Conservation (phyloP, 2,888 invertebrate genomes). For the Rosalia funebris region DNA sequence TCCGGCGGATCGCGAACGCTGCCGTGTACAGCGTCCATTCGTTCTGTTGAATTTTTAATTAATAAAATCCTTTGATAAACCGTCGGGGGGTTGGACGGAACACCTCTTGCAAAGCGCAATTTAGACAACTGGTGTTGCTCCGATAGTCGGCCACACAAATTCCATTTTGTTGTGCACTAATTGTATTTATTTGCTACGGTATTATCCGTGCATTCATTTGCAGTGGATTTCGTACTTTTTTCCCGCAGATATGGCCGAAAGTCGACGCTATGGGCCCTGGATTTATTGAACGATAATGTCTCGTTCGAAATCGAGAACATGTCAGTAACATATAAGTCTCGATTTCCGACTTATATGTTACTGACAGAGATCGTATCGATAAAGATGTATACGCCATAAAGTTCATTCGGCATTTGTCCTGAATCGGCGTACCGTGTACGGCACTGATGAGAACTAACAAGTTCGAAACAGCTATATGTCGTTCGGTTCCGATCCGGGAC, state of each 20-base stretch:
- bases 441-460: too few relatives aligned
- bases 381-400: too few relatives aligned
- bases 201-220: slow-evolving; percentile 13
- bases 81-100: slow-evolving; percentile 9
- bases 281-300: slow-evolving; percentile 6
- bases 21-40: slow-evolving; percentile 2
- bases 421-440: too few relatives aligned
- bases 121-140: slow-evolving; percentile 13
- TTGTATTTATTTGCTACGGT: slow-evolving; percentile 23
- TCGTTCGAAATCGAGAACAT: too few relatives aligned
- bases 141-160: slow-evolving; percentile 16
- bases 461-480: too few relatives aligned
- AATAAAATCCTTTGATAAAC: slow-evolving; percentile 23
- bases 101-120: slow-evolving; percentile 21
- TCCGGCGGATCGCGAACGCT: slow-evolving; percentile 4
- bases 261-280: neutral
- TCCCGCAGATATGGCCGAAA: neutral
- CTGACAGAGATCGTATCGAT: too few relatives aligned
- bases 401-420: too few relatives aligned
- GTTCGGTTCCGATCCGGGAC: too few relatives aligned
- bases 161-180: slow-evolving; percentile 18
- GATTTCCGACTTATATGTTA: too few relatives aligned
- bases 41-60: slow-evolving; percentile 21
- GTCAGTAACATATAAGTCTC: too few relatives aligned
- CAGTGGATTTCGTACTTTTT: slow-evolving; percentile 9